Conservation (phyloP, 2,797 vertebrate genomes). For the Mallotus villosus region DNA sequence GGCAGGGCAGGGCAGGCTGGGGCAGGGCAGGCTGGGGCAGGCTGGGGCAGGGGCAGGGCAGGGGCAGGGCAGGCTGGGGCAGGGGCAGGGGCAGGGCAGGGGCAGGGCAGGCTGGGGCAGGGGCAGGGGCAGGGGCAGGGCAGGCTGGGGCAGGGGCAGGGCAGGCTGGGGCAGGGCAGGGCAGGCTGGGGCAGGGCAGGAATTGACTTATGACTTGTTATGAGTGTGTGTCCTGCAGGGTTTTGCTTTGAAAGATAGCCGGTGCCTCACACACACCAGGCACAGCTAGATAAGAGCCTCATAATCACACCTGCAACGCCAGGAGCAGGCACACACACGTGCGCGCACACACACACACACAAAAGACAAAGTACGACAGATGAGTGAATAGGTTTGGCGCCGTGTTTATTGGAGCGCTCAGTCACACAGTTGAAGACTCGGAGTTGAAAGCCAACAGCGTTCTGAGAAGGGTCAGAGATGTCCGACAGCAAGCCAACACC, state of each 20-base stretch:
- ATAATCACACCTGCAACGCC: no score
- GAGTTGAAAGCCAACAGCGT: conserved; percentile 45
- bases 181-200: background rate
- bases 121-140: no score
- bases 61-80: no score
- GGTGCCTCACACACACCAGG: conserved; percentile 12
- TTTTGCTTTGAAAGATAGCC: background rate
- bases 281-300: background rate
- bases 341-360: background rate
- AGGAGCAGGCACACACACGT: background rate
- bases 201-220: background rate
- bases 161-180: no score
- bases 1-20: no score
- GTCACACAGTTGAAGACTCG: conserved; percentile 44
- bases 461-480: no score
- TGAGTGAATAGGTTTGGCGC: background rate
- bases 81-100: no score
- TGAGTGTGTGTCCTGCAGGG: background rate
- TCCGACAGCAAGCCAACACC: background rate
- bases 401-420: conserved; percentile 51
- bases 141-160: no score
- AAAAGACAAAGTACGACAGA: background rate
- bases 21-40: no score
- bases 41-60: no score
- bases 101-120: no score